phyloP scores from a whole-genome alignment of 2,888 invertebrate species.

The Crematogaster levior region DNA sequence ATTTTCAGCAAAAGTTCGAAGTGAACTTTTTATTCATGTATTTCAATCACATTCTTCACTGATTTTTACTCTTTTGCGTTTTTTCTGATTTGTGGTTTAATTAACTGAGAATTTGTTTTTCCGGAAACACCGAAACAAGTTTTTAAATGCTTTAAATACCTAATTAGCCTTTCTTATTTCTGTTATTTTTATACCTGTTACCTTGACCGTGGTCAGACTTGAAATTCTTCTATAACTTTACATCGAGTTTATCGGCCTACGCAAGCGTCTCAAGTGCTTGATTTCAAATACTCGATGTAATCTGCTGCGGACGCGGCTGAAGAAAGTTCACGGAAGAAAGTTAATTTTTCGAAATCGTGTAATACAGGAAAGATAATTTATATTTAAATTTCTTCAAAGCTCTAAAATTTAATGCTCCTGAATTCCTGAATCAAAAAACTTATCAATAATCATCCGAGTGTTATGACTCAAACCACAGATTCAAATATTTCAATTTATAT shows the following conservation, averaged over 20 bases:
- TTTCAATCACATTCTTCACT: not conserved
- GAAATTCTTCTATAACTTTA: slow-evolving; percentile 7
- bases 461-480: not conserved
- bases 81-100: not conserved
- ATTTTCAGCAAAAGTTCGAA: not conserved
- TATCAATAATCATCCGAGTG: too few relatives aligned
- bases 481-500: not conserved
- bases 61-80: not conserved
- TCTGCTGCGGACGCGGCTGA: slow-evolving; percentile 38
- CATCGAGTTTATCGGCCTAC: not conserved
- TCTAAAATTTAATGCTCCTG: not conserved
- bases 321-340: slow-evolving; percentile 61
- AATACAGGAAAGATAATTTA: not conserved
- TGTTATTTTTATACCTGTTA: not conserved
- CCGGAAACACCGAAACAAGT: slow-evolving; percentile 17
- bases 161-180: slow-evolving; percentile 22
- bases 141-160: not conserved
- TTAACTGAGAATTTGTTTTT: not conserved
- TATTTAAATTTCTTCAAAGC: not conserved
- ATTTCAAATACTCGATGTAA: slow-evolving; percentile 36
- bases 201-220: not conserved
- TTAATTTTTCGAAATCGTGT: slow-evolving; percentile 49
- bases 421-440: not conserved
- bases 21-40: not conserved
- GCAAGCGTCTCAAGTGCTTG: slow-evolving; percentile 48